Percentiles rank a stretch among this genome's conserved stretches.
Conservation (phyloP, 2,113 vertebrate species). For the Nyctereutes procyonoides region DNA sequence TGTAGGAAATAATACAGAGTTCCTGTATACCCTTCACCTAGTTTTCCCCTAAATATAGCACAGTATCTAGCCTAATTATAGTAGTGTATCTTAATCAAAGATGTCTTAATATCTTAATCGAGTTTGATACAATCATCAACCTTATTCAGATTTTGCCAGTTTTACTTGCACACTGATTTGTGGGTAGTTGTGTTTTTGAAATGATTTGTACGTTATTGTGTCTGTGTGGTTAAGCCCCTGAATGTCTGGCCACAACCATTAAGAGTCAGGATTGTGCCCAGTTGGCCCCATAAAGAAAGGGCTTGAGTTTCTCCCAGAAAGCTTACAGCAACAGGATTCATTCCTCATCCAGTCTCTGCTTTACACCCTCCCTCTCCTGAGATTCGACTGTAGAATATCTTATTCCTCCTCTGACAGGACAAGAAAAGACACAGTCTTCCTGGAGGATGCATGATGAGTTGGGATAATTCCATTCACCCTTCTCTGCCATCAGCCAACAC, state of each 20-base stretch:
- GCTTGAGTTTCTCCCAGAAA: neutral
- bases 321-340: neutral
- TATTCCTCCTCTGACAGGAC: neutral
- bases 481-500: neutral
- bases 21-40: neutral
- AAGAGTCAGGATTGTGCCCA: neutral
- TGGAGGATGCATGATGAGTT: neutral
- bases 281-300: neutral
- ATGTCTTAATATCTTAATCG: neutral
- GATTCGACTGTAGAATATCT: neutral
- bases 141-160: conserved; percentile 16
- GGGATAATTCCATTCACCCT: neutral
- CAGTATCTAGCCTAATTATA: neutral
- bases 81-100: neutral
- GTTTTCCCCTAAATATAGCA: neutral
- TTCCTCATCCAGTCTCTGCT: neutral
- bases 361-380: neutral
- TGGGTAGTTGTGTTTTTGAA: neutral
- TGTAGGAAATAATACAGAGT: neutral
- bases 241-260: neutral
- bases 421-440: neutral
- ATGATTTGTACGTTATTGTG: neutral
- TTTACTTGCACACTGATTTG: neutral
- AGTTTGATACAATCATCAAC: neutral
- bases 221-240: neutral